These are phyloP conservation scores for Thyatira batis DNA, from an alignment of 2,888 invertebrate species.

Conservation along the genomic window DNA sequence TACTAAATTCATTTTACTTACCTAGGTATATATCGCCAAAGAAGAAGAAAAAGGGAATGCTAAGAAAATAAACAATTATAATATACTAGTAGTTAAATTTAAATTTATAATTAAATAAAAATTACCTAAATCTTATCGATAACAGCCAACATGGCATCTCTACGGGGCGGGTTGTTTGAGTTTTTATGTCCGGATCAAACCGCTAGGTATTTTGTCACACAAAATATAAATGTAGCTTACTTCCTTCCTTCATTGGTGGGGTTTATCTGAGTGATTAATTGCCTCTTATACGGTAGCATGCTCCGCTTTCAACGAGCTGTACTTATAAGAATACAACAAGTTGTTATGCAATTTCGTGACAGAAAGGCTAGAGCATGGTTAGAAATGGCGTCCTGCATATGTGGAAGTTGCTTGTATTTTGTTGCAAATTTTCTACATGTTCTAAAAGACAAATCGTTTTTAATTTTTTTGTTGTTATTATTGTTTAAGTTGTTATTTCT, in stretches of 20 bases:
- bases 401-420: not conserved
- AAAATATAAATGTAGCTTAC: conserved; percentile 80
- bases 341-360: conserved; percentile 11
- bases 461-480: too few species aligned
- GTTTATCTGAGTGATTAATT: conserved; percentile 80
- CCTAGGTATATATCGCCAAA: too few species aligned
- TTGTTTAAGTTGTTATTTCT: too few species aligned
- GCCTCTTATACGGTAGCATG: conserved; percentile 50
- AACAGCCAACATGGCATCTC: conserved; percentile 31
- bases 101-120: too few species aligned
- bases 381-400: not conserved
- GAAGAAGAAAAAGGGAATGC: not conserved
- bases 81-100: too few species aligned
- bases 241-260: conserved; percentile 80
- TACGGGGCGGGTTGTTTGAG: conserved; percentile 64
- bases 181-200: conserved; percentile 82
- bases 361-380: not conserved
- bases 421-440: not conserved
- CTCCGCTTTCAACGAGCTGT: conserved; percentile 50
- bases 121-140: conserved; percentile 19
- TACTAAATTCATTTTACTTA: too few species aligned
- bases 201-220: conserved; percentile 81
- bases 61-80: too few species aligned
- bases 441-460: not conserved
- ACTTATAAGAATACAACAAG: conserved; percentile 30